These are phyloP conservation scores for Peromyscus attwateri DNA, from an alignment of 2,797 vertebrate genomes.

Conservation along the genomic window DNA sequence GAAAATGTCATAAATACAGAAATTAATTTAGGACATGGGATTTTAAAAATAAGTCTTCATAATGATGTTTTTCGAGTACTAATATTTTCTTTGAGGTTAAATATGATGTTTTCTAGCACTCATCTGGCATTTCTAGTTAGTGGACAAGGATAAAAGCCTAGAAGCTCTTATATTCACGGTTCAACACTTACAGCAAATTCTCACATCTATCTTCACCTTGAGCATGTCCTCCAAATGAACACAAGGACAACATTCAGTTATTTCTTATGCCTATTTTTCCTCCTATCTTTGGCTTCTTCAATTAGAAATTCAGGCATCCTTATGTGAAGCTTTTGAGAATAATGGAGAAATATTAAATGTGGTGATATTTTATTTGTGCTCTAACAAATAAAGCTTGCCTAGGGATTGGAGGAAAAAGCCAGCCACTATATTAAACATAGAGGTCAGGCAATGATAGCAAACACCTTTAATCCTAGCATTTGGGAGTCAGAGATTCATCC, in stretches of 20 bases:
- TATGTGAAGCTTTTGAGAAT: conserved; percentile 36
- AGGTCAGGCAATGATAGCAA: no score
- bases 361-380: no score
- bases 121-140: not conserved
- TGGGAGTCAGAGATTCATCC: no score
- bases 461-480: no score
- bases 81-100: not conserved
- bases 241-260: not conserved
- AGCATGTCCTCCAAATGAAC: not conserved
- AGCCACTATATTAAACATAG: no score
- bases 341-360: not conserved
- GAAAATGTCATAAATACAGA: not conserved
- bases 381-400: no score
- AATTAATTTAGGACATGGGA: not conserved
- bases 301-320: not conserved
- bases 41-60: conserved; percentile 21
- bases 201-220: not conserved
- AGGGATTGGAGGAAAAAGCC: no score
- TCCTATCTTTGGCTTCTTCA: conserved; percentile 29
- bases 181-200: not conserved
- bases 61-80: not conserved
- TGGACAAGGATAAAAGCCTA: not conserved
- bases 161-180: not conserved
- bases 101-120: not conserved
- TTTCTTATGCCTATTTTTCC: not conserved